phyloP scores from a whole-genome alignment of 2,113 vertebrate genomes.

The Callionymus lyra region DNA sequence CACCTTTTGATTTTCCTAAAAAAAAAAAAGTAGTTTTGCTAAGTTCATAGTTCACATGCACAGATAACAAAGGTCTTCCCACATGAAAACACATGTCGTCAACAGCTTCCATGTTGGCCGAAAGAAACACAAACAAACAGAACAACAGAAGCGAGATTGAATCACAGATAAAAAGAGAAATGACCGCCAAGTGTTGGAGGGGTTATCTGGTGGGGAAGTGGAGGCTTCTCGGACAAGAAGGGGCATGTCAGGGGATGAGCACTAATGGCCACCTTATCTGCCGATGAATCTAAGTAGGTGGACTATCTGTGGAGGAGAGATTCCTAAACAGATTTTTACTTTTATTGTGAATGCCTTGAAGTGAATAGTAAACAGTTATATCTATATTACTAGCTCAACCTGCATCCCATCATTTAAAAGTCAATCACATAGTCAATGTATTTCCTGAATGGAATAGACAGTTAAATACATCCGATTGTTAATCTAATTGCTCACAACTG shows the following conservation, averaged over 20 bases:
- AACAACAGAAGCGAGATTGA: conserved; percentile 12
- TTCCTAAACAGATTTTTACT: not conserved
- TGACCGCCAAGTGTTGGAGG: conserved; percentile 44
- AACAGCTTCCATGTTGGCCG: not conserved
- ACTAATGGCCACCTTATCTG: conserved; percentile 46
- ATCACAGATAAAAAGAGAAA: conserved; percentile 26
- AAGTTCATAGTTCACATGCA: conserved; percentile 12
- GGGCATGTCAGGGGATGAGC: conserved; percentile 24
- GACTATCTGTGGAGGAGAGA: conserved; percentile 21
- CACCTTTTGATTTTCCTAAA: too few relatives aligned
- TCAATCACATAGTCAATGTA: not conserved
- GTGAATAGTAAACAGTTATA: too few relatives aligned
- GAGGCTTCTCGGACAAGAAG: conserved; percentile 35
- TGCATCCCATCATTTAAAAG: not conserved
- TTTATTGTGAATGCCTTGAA: too few relatives aligned
- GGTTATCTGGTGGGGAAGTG: conserved; percentile 4
- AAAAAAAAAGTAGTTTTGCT: conserved; percentile 10
- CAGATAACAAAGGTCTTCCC: not conserved
- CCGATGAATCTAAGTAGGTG: conserved; percentile 27
- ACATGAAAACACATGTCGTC: not conserved
- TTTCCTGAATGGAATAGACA: too few relatives aligned
- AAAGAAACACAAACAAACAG: conserved; percentile 3
- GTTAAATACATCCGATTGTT: too few relatives aligned
- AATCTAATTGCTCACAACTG: too few relatives aligned
- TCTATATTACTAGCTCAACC: not conserved